phyloP scores from a whole-genome alignment of 2,888 invertebrate species.

The Campoplex nolae region DNA sequence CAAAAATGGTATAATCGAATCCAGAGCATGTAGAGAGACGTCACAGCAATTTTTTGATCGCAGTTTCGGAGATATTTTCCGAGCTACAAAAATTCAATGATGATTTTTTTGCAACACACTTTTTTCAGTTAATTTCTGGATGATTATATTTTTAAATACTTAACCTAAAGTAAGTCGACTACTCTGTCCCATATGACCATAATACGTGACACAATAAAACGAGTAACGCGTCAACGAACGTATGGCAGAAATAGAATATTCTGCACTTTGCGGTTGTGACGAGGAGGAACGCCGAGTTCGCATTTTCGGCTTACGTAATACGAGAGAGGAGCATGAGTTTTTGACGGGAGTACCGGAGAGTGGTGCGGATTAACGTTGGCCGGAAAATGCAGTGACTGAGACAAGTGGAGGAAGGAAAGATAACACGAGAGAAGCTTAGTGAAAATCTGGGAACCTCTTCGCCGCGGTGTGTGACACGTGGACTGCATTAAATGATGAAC shows the following conservation, averaged over 20 bases:
- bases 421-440: background rate
- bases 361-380: constrained; percentile 3
- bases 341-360: background rate
- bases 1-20: too few species aligned
- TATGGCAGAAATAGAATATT: constrained; percentile 6
- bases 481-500: constrained; percentile 45
- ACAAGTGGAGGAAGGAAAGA: constrained; percentile 21
- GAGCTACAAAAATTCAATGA: too few species aligned
- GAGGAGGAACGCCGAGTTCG: background rate
- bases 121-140: too few species aligned
- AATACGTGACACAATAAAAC: constrained; percentile 9
- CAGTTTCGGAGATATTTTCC: too few species aligned
- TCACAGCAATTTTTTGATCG: too few species aligned
- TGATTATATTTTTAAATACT: background rate
- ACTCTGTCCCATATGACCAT: background rate
- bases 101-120: too few species aligned
- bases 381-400: constrained; percentile 4
- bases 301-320: constrained; percentile 20
- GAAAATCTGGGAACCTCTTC: constrained; percentile 34
- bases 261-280: constrained; percentile 33
- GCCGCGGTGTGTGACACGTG: constrained; percentile 3
- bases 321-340: constrained; percentile 6
- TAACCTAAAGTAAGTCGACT: background rate
- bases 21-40: too few species aligned
- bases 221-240: background rate